A percentile compares a stretch with the other conserved stretches of the same genome.
Evolutionary conservation across 2,113 vertebrate genomes (phyloP).

Genomic region (Gallinago undulata): DNA sequence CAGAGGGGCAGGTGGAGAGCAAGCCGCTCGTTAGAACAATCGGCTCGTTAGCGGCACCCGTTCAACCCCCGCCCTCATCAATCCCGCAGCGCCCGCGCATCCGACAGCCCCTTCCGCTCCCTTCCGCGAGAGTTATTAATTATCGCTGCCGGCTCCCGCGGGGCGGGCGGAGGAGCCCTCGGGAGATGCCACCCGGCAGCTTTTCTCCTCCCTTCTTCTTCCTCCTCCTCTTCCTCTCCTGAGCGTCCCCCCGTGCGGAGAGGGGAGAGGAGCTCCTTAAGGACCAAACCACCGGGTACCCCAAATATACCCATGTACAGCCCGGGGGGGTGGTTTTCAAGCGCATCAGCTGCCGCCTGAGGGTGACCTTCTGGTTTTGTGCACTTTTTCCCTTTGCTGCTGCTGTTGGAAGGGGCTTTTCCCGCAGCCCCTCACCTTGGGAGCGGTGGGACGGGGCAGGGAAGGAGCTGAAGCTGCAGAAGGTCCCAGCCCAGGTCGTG

Average conservation of each 20-base stretch:
- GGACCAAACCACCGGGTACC: accelerated
- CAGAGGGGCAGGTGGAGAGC: neutral
- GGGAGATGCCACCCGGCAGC: neutral
- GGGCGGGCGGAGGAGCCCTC: neutral
- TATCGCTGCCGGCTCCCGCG: neutral
- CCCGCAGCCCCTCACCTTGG: accelerated
- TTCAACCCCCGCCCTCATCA: neutral
- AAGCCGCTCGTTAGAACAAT: slow-evolving; percentile 37
- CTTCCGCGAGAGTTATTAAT: slow-evolving; percentile 54
- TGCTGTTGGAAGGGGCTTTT: neutral
- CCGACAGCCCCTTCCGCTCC: slow-evolving; percentile 8
- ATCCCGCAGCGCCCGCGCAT: neutral
- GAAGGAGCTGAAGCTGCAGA: neutral
- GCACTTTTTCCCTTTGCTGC: neutral
- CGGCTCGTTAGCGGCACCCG: slow-evolving; percentile 13
- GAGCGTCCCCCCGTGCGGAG: neutral
- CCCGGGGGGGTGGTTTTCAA: accelerated
- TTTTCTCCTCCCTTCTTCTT: too few species aligned
- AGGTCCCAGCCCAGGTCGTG: accelerated
- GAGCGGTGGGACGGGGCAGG: neutral
- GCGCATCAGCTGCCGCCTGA: accelerated
- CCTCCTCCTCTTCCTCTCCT: neutral
- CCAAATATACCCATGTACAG: neutral
- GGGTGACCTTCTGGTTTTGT: neutral
- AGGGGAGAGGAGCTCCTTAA: neutral